These are phyloP conservation scores for Polyergus mexicanus DNA, from an alignment of 1,140 invertebrate genomes.

Conservation along the genomic window DNA sequence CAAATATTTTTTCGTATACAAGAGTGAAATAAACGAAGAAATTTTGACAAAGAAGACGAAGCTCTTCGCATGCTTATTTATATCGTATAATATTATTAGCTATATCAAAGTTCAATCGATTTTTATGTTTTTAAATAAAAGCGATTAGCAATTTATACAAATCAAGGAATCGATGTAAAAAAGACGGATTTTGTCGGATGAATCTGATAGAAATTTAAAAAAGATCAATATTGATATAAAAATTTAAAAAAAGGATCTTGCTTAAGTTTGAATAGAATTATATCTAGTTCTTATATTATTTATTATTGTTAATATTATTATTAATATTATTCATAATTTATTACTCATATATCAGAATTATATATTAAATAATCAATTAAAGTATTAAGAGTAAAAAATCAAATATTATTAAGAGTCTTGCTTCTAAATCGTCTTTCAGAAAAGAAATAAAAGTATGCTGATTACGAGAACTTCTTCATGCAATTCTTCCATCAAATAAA, in stretches of 20 bases:
- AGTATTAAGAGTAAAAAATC: neutral
- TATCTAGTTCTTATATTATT: neutral
- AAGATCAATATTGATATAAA: neutral
- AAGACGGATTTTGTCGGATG: neutral
- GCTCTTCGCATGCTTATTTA: neutral
- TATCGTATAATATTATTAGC: neutral
- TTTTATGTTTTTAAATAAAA: neutral
- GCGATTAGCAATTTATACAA: neutral
- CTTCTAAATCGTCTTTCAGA: neutral
- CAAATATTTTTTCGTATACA: neutral
- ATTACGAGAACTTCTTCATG: conserved; percentile 18
- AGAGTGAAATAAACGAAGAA: neutral
- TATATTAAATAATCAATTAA: neutral
- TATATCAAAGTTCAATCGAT: conserved; percentile 16
- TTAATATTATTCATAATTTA: no score
- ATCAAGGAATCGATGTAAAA: neutral
- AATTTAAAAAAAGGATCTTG: neutral
- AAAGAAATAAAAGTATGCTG: conserved; percentile 6
- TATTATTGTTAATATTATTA: no score
- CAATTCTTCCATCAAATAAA: neutral
- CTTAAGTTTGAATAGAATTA: neutral
- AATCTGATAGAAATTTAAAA: neutral
- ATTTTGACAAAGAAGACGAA: neutral
- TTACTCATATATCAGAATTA: no score
- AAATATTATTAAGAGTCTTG: neutral